Evolutionary conservation across 2,888 invertebrate species (phyloP).

Genomic region (Acrobasis repandana): DNA sequence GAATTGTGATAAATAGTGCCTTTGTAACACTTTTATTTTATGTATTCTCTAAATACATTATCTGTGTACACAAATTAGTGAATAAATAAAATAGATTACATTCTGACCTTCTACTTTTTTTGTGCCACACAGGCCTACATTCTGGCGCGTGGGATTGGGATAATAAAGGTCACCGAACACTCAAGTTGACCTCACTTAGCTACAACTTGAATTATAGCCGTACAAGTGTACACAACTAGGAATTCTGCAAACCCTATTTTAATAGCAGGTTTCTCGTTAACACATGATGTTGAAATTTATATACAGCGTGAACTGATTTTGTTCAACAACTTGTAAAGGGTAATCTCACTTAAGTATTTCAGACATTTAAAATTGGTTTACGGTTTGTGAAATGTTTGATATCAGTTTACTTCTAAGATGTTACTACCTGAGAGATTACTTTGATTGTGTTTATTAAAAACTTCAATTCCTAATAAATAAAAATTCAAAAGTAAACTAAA

Average conservation of each 20-base stretch:
- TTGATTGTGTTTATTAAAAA: too few species aligned
- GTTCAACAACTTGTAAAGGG: neutral
- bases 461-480: too few species aligned
- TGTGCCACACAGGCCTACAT: constrained; percentile 12
- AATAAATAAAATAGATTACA: neutral
- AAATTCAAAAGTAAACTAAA: too few species aligned
- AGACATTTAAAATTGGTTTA: neutral
- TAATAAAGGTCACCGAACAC: constrained; percentile 19
- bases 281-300: constrained; percentile 7
- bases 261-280: neutral
- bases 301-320: neutral
- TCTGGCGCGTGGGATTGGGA: constrained; percentile 16
- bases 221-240: constrained; percentile 11
- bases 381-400: too few species aligned
- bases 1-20: too few species aligned
- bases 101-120: neutral
- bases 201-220: constrained; percentile 16
- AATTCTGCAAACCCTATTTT: constrained; percentile 9
- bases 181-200: constrained; percentile 17
- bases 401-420: too few species aligned
- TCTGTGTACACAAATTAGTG: too few species aligned
- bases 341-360: neutral
- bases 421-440: too few species aligned
- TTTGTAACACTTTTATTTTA: too few species aligned
- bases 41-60: too few species aligned